These are phyloP conservation scores for Acanthiza pusilla DNA, from an alignment of 2,797 vertebrate genomes.

Conservation along the genomic window DNA sequence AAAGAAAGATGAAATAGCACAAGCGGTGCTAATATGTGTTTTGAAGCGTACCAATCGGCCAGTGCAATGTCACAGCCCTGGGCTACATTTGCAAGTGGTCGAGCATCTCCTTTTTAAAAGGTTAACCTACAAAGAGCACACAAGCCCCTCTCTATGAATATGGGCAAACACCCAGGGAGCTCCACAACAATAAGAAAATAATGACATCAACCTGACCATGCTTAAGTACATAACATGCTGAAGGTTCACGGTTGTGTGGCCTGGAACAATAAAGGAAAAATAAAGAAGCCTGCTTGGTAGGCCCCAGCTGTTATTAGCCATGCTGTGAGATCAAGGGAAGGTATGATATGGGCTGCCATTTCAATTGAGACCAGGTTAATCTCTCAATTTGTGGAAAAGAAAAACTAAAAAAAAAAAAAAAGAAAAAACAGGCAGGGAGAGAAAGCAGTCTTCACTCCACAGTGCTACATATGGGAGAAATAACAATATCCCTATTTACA, in stretches of 20 bases:
- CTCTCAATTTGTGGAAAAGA: constrained; percentile 80
- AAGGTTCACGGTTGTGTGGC: constrained; percentile 89
- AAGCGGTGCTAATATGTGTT: constrained; percentile 77
- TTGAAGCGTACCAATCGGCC: constrained; percentile 75
- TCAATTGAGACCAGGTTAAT: constrained; percentile 87
- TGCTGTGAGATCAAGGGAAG: constrained; percentile 83
- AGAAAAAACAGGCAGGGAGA: not conserved
- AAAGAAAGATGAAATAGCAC: constrained; percentile 70
- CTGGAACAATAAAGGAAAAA: constrained; percentile 85
- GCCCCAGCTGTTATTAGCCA: constrained; percentile 86
- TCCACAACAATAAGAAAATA: constrained; percentile 89
- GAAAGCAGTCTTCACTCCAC: constrained; percentile 44
- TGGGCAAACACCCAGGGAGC: constrained; percentile 87
- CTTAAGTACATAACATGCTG: constrained; percentile 90
- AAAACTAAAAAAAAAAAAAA: constrained; percentile 34
- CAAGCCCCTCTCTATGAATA: constrained; percentile 80
- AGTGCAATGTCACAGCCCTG: constrained; percentile 77
- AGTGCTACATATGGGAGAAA: constrained; percentile 51
- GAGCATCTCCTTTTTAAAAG: constrained; percentile 83
- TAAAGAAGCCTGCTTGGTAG: constrained; percentile 77
- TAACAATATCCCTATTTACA: constrained; percentile 68
- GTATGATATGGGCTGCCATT: constrained; percentile 83
- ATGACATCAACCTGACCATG: constrained; percentile 90
- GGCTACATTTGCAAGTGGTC: constrained; percentile 86
- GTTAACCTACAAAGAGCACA: constrained; percentile 86